Conservation (phyloP, 2,888 invertebrate species). For the Zonitis immaculata region DNA sequence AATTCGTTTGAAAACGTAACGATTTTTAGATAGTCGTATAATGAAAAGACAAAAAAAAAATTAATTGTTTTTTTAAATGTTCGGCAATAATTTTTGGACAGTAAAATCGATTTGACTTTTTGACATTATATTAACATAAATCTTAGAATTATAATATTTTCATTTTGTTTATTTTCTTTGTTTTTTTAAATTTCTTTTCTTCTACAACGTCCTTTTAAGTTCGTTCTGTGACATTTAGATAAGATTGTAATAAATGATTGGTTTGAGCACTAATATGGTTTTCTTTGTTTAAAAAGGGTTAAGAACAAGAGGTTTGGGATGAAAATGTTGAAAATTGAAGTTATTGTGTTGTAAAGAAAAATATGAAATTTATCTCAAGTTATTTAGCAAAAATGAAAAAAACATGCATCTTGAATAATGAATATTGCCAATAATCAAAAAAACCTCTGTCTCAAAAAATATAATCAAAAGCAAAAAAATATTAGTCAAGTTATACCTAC, state of each 20-base stretch:
- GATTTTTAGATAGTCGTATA: neutral
- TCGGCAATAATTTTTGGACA: conserved; percentile 12
- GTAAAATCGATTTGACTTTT: neutral
- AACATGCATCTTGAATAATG: neutral
- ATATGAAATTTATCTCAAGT: neutral
- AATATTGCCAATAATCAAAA: neutral
- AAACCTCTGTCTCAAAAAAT: neutral
- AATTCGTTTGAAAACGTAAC: conserved; percentile 2
- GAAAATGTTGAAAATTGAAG: conserved; percentile 51
- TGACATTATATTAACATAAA: neutral
- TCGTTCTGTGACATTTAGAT: conserved; percentile 27
- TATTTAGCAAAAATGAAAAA: neutral
- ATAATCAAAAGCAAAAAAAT: neutral
- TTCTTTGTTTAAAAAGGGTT: conserved; percentile 78
- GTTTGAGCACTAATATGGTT: conserved; percentile 47
- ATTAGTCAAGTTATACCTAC: neutral
- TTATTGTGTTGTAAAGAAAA: neutral
- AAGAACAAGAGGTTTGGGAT: conserved; percentile 80
- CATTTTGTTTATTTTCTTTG: neutral
- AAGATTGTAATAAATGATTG: conserved; percentile 29
- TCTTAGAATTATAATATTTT: neutral
- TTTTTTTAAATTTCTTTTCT: conserved; percentile 4
- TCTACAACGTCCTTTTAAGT: conserved; percentile 5
- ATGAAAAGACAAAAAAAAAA: neutral
- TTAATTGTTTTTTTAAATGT: neutral